Evolutionary conservation across 2,888 invertebrate species (phyloP), one percentile per base, ranked within the genome.

Genomic region (Campoplex capitator): DNA sequence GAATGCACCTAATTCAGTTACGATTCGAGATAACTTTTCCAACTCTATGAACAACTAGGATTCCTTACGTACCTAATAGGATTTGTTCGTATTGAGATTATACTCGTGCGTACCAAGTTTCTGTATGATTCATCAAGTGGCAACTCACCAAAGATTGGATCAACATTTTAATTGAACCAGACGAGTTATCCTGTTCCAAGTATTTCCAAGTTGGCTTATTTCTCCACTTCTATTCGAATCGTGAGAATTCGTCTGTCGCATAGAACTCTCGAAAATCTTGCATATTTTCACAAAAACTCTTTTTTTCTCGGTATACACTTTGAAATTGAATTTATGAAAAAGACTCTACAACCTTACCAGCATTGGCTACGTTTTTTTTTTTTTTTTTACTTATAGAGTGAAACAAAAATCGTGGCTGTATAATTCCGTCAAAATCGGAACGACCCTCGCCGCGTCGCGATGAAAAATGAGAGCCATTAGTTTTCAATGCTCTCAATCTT

Each of bases 71-170:
- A n/a, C n/a, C n/a, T n/a, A 38, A 74, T 56, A 38, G 13, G 56
- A 56, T 54, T 54, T n/a, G 56, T 74, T 38, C 71, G 18, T 35
- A 9, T n/a, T 56, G 54, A 28, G 23, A 68, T 70, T 45, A 32
- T 16, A 32, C 16, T 70, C 32, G 73, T 73, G 35, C 28, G 35
- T 38, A 74, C 38, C 18, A 51, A n/a, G 32, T 48, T 23, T 73
- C 35, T 48, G 54, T 56, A 18, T n/a, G 54, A 73, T 73, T 73
- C 51, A n/a, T 54, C 73, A 11, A 74, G n/a, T 74, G 56, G 56
- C 56, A 74, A 28, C 38, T 32, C 56, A 56, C 74, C 74, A 74
- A 35, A 56, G 35, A 74, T 74, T 56, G 35, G 54, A 32, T 35
- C 54, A 54, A 74, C 35, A 56, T 74, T 74, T 74, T 54, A 42